These are phyloP conservation scores for Dichetophora obliterata DNA, from an alignment of 2,888 invertebrate genomes.

Conservation along the genomic window DNA sequence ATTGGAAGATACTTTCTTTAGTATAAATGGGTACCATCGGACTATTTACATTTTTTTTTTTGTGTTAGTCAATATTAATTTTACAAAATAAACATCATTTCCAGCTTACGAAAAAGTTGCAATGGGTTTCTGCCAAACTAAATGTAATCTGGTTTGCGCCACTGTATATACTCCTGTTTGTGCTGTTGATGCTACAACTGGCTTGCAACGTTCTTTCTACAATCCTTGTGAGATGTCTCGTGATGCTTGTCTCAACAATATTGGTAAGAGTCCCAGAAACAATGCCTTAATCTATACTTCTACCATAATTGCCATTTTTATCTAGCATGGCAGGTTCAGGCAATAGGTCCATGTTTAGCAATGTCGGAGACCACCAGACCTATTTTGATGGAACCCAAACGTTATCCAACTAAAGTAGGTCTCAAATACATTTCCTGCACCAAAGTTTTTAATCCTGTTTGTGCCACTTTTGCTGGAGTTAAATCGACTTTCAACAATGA, in stretches of 20 bases:
- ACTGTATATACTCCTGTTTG: slow-evolving; percentile 51
- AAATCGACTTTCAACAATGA: slow-evolving; percentile 63
- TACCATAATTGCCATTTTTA: no score
- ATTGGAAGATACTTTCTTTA: no score
- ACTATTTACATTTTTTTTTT: no score
- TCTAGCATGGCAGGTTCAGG: neutral
- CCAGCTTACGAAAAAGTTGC: slow-evolving; percentile 46
- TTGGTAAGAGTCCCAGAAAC: slow-evolving; percentile 38
- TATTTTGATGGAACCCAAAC: neutral
- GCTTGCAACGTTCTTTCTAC: slow-evolving; percentile 50
- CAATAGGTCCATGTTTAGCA: neutral
- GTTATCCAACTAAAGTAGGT: neutral
- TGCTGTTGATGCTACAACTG: slow-evolving; percentile 49
- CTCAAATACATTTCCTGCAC: slow-evolving; percentile 52
- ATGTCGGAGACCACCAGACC: neutral
- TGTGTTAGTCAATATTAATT: no score
- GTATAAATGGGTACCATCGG: no score
- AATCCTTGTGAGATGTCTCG: slow-evolving; percentile 57
- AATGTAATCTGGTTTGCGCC: slow-evolving; percentile 54
- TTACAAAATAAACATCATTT: neutral
- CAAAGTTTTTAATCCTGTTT: slow-evolving; percentile 58
- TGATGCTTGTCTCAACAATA: slow-evolving; percentile 49
- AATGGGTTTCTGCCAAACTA: slow-evolving; percentile 41
- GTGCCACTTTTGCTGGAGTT: slow-evolving; percentile 59
- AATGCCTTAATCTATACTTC: no score